Evolutionary conservation across 2,113 vertebrate species (phyloP), one percentile per base, ranked within the genome.

Genomic region (Microcebus ravelobensis): DNA sequence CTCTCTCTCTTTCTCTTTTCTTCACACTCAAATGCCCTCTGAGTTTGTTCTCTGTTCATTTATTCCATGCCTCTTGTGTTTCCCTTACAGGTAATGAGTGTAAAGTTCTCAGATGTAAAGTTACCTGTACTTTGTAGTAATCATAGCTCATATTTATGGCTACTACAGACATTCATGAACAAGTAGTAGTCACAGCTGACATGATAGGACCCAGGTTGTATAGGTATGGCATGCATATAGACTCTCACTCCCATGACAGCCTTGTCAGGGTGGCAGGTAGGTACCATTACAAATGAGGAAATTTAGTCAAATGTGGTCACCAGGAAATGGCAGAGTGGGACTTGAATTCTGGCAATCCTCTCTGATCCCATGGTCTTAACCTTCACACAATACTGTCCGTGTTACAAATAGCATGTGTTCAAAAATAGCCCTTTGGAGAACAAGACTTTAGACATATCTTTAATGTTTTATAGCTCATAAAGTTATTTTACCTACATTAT

Each of bases 381-480:
- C 31, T 80, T 87, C 74, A 65, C 5, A 57, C 14, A 55, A 8
- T 17, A 31, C n/a, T 71, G 10, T 2, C 36, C 48, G 9, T 11
- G 95, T 95, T 70, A 67, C 70, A 55, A 94, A 91, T n/a, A 88
- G 65, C 63, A 59, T 29, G 15, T 70, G 70, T 57, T 92, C 34
- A 50, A 68, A 93, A 88, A 76, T 34, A 94, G 29, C 45, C 34
- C 45, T 39, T 2, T 81, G 45, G 34, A 65, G 82, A 87, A 45
- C 13, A 59, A 81, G 77, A 88, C 36, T 11, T 82, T 81, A 48
- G 82, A 76, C 36, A 36, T 80, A 81, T 63, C 36, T 93, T 94
- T 92, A 82, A 93, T 67, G 42, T 42, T 93, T 86, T 93, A 88
- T 67, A 88, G 67, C 39, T 96, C 92, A 88, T 94, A 88, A 77